Conservation (phyloP, 2,113 vertebrate genomes). For the Scomber scombrus region DNA sequence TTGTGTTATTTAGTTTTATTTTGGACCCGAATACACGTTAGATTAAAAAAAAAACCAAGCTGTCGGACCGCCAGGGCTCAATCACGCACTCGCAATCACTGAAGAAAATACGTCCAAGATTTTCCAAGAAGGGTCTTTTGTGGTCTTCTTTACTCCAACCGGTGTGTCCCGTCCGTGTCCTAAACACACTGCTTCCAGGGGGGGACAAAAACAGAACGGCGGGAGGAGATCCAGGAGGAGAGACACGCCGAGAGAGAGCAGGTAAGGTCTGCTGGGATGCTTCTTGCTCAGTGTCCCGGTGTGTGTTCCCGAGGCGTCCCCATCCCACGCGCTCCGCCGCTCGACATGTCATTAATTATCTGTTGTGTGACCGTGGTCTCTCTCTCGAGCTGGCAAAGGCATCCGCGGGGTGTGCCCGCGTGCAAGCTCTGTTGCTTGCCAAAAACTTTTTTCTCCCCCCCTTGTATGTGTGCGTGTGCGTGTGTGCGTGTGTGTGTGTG, state of each 20-base stretch:
- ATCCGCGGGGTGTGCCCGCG: constrained; percentile 68
- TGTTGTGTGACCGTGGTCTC: constrained; percentile 79
- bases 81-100: constrained; percentile 37
- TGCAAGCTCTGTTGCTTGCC: constrained; percentile 16
- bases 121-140: constrained; percentile 19
- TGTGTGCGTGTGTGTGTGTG: constrained; percentile 16
- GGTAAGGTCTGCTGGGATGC: constrained; percentile 84
- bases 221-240: constrained; percentile 35
- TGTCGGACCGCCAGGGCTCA: neutral
- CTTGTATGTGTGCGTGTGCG: neutral
- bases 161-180: constrained; percentile 34
- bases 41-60: neutral
- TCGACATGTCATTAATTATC: constrained; percentile 85
- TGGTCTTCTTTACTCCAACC: constrained; percentile 16
- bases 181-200: constrained; percentile 42
- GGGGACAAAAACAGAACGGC: neutral
- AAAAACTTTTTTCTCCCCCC: constrained; percentile 53
- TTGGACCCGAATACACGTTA: neutral
- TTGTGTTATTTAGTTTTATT: neutral
- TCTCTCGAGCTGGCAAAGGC: constrained; percentile 51
- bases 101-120: constrained; percentile 22
- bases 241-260: constrained; percentile 66
- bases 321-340: constrained; percentile 67
- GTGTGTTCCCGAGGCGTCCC: constrained; percentile 66
- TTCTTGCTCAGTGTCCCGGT: constrained; percentile 51